Base-by-base conservation (phyloP, 2,888 invertebrate genomes). In the Saturnia japonica region DNA sequence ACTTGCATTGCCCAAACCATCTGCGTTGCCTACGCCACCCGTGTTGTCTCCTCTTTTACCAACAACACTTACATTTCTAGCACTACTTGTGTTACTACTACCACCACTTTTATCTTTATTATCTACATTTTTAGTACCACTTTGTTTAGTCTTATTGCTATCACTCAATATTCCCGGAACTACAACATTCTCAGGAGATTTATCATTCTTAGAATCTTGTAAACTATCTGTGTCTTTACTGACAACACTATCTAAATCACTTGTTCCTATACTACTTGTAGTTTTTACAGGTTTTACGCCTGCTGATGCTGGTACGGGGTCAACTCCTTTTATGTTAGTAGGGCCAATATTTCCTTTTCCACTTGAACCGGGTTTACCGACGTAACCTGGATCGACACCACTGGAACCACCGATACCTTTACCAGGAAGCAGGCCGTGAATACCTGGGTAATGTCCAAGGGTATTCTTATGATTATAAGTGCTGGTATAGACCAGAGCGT, bases 401-500 rank as follows among this genome's bases (percentile, higher is more conserved):
- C 57, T 60, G 19, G 57, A 60, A 60, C 57, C 19, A 11, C 57
- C 12, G 28, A 7, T 60, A 25, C 57, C 28, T 22, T n/a, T 2
- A 11, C 19, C 19, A 47, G 16, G 19, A 19, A 19, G 47, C 16
- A 47, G 7, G 19, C 47, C 12, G 8, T 54, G 22, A 25, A 22
- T 11, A 54, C 54, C 54, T 54, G 54, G 8, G 22, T 22, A n/a
- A 11, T n/a, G 54, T 6, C 9, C 54, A 25, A 57, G 9, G 40
- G 4, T 6, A 64, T 14, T n/a, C 40, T n/a, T 64, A 2, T 8
- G 40, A 40, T 60, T 60, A 60, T n/a, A 22, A 8, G 64, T 40
- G n/a, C 64, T 64, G 34, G 40, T 64, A n/a, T 40, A 64, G 34
- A 64, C 64, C 40, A 76, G 70, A 54, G 76, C 76, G 64, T 76